Conservation (phyloP, 2,888 invertebrate species). For the Leptopilina myrica region DNA sequence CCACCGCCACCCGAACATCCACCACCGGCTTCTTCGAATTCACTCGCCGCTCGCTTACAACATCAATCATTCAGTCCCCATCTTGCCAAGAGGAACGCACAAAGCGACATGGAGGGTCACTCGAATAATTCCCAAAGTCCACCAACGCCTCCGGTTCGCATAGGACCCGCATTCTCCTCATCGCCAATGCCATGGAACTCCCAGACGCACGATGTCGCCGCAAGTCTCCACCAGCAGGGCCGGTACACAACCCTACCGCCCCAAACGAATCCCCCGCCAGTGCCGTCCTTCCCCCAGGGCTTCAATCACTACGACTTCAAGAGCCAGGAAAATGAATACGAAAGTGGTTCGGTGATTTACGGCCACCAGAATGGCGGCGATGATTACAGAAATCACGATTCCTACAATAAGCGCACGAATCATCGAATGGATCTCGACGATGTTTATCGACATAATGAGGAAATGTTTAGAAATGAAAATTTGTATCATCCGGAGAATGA, state of each 20-base stretch:
- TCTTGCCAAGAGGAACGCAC: constrained; percentile 67
- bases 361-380: constrained; percentile 72
- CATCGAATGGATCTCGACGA: constrained; percentile 70
- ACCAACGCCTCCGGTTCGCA: constrained; percentile 71
- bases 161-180: constrained; percentile 60
- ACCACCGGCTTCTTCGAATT: constrained; percentile 75
- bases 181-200: constrained; percentile 72
- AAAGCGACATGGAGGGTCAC: constrained; percentile 68
- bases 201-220: constrained; percentile 55
- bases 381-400: constrained; percentile 66
- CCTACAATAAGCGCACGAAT: constrained; percentile 64
- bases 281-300: constrained; percentile 72
- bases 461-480: constrained; percentile 69
- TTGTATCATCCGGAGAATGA: constrained; percentile 72
- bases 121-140: constrained; percentile 72
- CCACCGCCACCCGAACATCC: constrained; percentile 82
- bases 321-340: constrained; percentile 73
- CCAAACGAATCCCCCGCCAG: constrained; percentile 72
- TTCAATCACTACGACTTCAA: constrained; percentile 73
- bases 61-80: constrained; percentile 72
- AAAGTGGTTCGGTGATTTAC: constrained; percentile 74
- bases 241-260: constrained; percentile 73
- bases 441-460: constrained; percentile 71
- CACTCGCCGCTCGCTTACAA: constrained; percentile 63
- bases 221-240: constrained; percentile 62